Evolutionary conservation across 2,888 invertebrate genomes (phyloP), one percentile per base, ranked within the genome.

Genomic region (Hirudinaria manillensis): DNA sequence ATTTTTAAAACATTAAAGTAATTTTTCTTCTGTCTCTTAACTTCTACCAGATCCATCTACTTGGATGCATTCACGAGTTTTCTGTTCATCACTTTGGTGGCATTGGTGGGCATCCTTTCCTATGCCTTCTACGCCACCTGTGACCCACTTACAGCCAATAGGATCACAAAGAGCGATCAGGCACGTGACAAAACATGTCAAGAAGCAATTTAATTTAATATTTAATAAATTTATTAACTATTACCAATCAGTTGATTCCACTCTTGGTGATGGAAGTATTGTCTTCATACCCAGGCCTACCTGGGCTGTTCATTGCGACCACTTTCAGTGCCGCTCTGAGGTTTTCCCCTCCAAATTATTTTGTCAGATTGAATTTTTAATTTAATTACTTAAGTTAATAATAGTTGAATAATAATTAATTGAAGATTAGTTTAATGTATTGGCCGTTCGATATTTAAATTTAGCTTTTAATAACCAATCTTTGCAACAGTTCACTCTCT

Each of bases 401-500:
- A n/a, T n/a, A n/a, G n/a, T n/a, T n/a, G n/a, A n/a, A n/a, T n/a
- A n/a, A n/a, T n/a, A n/a, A n/a, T n/a, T n/a, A n/a, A n/a, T n/a
- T n/a, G n/a, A n/a, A n/a, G n/a, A n/a, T n/a, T n/a, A n/a, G n/a
- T n/a, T n/a, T n/a, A n/a, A n/a, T n/a, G n/a, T n/a, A n/a, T n/a
- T n/a, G n/a, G n/a, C n/a, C n/a, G n/a, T n/a, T n/a, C n/a, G n/a
- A n/a, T n/a, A n/a, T n/a, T n/a, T n/a, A n/a, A 38, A 38, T 6
- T 38, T 38, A 10, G 10, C 3, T 38, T 38, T 45, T 45, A 1
- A 16, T 10, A 45, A 45, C 13, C 1, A 45, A 19, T 16, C 21
- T 45, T 45, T 3, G 1, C 3, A 45, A 45, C 73, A 78, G 78
- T 81, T 95, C 95, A 13, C 93, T 96, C 16, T 94, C 94, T 0